Evolutionary conservation across 64 coral and sea anemone species (phyloP).

Genomic region (Montipora capricornis): DNA sequence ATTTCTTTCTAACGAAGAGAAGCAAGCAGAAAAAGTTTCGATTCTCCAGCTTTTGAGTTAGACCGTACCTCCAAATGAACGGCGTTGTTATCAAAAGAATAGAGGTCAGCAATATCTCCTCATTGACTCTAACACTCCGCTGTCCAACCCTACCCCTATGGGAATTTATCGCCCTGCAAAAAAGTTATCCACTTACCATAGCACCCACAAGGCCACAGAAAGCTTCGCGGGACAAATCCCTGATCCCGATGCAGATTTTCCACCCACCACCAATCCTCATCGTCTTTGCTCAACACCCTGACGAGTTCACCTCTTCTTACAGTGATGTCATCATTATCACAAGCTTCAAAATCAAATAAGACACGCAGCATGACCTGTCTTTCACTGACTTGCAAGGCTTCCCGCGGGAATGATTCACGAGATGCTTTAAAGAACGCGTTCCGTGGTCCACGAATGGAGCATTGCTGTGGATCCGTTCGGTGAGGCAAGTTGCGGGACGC

Average conservation of each 20-base stretch:
- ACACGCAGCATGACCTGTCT: conserved; percentile 52
- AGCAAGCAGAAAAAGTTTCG: too few relatives aligned
- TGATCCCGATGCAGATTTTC: conserved; percentile 58
- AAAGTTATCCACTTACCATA: conserved; percentile 54
- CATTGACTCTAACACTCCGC: too few relatives aligned
- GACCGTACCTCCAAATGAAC: too few relatives aligned
- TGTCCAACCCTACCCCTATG: too few relatives aligned
- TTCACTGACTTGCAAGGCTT: neutral
- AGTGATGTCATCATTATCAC: conserved; percentile 78
- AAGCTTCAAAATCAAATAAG: conserved; percentile 84
- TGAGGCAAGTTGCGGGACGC: neutral
- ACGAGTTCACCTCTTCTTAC: conserved; percentile 78
- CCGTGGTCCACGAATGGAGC: conserved; percentile 14
- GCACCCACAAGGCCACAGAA: conserved; percentile 82
- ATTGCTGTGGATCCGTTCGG: neutral
- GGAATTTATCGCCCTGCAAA: too few relatives aligned
- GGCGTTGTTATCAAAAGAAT: too few relatives aligned
- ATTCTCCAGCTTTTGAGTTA: too few relatives aligned
- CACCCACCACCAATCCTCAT: conserved; percentile 93
- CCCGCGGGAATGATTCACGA: neutral
- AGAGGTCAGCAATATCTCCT: too few relatives aligned
- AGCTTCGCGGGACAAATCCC: conserved; percentile 86
- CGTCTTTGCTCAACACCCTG: conserved; percentile 81
- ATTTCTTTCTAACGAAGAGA: too few relatives aligned
- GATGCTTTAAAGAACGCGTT: conserved; percentile 14